Conservation (phyloP, 2,113 vertebrate genomes). For the Hemichromis elongatus region DNA sequence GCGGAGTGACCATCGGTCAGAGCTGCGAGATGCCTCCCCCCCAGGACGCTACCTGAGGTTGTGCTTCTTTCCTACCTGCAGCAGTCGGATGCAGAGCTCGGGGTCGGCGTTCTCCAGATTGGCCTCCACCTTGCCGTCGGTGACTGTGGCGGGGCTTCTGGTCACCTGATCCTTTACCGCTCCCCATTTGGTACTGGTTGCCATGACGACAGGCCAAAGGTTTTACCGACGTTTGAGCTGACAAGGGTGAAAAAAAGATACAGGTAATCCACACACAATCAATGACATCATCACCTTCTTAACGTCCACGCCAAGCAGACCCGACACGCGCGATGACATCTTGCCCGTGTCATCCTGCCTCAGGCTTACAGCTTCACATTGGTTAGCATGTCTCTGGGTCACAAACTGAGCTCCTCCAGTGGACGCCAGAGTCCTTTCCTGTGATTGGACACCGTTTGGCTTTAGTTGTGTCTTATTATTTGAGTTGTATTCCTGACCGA, state of each 20-base stretch:
- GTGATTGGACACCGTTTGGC: neutral
- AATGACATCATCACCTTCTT: neutral
- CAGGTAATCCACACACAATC: neutral
- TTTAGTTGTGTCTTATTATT: neutral
- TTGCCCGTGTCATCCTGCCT: neutral
- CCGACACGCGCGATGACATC: neutral
- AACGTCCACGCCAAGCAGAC: neutral
- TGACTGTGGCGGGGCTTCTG: constrained; percentile 54
- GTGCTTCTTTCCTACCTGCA: constrained; percentile 69
- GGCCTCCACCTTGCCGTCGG: constrained; percentile 75
- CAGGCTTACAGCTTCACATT: neutral
- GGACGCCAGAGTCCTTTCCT: neutral
- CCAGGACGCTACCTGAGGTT: neutral
- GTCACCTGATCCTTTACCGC: constrained; percentile 75
- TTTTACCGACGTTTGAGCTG: neutral
- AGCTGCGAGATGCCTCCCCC: neutral
- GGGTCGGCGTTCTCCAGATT: constrained; percentile 87
- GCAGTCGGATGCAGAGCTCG: constrained; percentile 83
- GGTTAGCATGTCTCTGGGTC: neutral
- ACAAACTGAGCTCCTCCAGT: neutral
- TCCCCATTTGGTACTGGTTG: constrained; percentile 79
- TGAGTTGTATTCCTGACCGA: neutral
- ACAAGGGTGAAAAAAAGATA: neutral
- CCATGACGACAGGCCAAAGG: neutral
- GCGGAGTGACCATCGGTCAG: neutral